A percentile compares a stretch with the other conserved stretches of the same genome.
These are phyloP conservation scores for Patagioenas fasciata DNA, from an alignment of 2,113 vertebrate genomes.

Conservation along the genomic window DNA sequence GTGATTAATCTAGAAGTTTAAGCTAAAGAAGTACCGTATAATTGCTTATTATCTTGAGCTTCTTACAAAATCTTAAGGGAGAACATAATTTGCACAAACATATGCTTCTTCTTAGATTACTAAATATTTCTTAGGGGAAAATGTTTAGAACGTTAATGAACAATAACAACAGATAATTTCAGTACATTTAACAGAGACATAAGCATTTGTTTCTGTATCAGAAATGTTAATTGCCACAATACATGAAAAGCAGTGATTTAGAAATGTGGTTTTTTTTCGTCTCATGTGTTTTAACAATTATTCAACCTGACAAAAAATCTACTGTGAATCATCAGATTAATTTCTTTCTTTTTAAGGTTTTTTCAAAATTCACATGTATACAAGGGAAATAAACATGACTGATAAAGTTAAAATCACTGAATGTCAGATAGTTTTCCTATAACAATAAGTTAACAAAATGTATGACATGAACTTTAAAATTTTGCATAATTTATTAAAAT, in stretches of 20 bases:
- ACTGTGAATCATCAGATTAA: not conserved
- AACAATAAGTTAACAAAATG: not conserved
- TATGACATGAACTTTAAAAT: not conserved
- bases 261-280: not conserved
- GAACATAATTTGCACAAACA: conserved; percentile 35
- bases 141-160: conserved; percentile 22
- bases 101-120: conserved; percentile 32
- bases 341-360: not conserved
- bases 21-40: not conserved
- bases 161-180: conserved; percentile 25
- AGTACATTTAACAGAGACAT: not conserved
- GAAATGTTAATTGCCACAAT: not conserved
- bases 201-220: not conserved
- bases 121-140: conserved; percentile 20
- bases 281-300: not conserved
- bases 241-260: not conserved
- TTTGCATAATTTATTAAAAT: not conserved
- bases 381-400: not conserved
- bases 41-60: conserved; percentile 36
- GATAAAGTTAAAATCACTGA: not conserved
- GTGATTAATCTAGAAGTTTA: conserved; percentile 42
- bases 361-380: not conserved
- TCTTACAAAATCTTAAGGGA: conserved; percentile 39
- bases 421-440: not conserved
- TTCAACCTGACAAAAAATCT: not conserved